Conservation (phyloP, 2,113 vertebrate genomes). For the Verasper variegatus region DNA sequence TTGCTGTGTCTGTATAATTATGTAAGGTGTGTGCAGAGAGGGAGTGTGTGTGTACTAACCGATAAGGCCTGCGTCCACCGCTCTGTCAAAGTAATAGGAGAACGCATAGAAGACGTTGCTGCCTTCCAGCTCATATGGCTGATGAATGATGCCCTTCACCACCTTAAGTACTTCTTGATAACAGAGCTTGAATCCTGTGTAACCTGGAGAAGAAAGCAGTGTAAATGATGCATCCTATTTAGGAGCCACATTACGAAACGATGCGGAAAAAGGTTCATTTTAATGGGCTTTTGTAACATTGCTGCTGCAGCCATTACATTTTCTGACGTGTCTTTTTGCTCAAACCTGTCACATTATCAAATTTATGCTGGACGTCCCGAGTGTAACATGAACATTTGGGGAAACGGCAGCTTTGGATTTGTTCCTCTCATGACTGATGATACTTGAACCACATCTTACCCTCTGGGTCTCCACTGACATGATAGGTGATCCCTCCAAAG, state of each 20-base stretch:
- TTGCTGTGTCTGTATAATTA: constrained; percentile 57
- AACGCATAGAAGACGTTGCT: constrained; percentile 91
- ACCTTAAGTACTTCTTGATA: constrained; percentile 89
- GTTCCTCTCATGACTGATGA: background rate
- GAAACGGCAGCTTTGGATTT: background rate
- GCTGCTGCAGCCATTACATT: background rate
- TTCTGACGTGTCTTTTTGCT: background rate
- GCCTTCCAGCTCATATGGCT: constrained; percentile 85
- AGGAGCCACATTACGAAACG: constrained; percentile 4
- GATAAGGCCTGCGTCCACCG: constrained; percentile 91
- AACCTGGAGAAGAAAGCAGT: constrained; percentile 75
- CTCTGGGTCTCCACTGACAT: constrained; percentile 88
- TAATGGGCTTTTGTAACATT: constrained; percentile 5
- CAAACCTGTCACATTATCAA: background rate
- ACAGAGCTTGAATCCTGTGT: constrained; percentile 88
- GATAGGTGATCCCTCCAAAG: constrained; percentile 90
- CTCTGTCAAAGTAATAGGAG: constrained; percentile 96
- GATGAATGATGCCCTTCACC: constrained; percentile 90
- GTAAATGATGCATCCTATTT: constrained; percentile 23
- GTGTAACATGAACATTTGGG: background rate
- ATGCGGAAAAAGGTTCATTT: constrained; percentile 10
- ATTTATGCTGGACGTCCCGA: background rate
- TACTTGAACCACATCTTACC: constrained; percentile 76
- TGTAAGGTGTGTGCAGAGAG: constrained; percentile 26
- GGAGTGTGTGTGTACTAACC: constrained; percentile 78